phyloP scores from a whole-genome alignment of 37 sponge, comb jelly and placozoan genomes.

The Bolinopsis microptera region DNA sequence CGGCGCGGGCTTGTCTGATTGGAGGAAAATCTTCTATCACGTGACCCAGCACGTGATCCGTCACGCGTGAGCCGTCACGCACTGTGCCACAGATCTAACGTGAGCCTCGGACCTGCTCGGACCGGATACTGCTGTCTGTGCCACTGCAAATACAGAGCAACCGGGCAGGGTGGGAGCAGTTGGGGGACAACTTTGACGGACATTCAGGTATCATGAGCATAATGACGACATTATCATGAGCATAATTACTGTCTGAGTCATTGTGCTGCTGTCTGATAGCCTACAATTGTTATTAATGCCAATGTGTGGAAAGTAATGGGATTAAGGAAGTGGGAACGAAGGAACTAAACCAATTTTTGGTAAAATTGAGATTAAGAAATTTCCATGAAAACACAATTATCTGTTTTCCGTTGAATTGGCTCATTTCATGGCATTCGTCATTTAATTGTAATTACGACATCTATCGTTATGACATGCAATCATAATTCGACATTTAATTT shows the following conservation, averaged over 20 bases:
- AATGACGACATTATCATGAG: neutral
- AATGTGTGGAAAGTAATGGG: neutral
- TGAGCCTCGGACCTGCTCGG: neutral
- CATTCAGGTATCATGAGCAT: neutral
- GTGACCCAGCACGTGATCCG: neutral
- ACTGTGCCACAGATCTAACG: neutral
- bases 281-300: neutral
- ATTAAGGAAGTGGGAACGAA: neutral
- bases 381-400: neutral
- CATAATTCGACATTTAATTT: neutral
- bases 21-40: too few relatives aligned
- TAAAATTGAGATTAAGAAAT: neutral
- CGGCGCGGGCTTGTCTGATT: neutral
- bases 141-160: neutral
- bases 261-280: neutral
- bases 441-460: neutral
- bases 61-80: neutral
- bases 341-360: neutral
- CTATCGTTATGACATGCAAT: neutral
- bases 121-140: neutral
- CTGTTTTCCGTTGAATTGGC: neutral
- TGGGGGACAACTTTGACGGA: neutral
- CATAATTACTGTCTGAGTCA: neutral
- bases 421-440: neutral
- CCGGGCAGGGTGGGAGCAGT: neutral